Evolutionary conservation across 1,140 invertebrate species (phyloP).

Genomic region (Anoplophora glabripennis): DNA sequence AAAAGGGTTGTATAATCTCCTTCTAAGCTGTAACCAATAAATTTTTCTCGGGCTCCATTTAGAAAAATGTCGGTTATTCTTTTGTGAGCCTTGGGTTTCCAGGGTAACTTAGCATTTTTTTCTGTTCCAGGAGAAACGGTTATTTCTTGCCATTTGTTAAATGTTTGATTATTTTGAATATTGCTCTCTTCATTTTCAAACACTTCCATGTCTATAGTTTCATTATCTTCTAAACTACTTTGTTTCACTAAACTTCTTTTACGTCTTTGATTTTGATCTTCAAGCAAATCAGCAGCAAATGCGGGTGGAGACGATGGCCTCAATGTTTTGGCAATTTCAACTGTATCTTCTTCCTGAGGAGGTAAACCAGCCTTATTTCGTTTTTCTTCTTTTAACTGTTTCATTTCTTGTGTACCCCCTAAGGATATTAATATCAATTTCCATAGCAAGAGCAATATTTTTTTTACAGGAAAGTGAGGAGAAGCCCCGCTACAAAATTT

Average conservation of each 20-base stretch:
- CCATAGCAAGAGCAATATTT: constrained; percentile 93
- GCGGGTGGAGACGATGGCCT: constrained; percentile 91
- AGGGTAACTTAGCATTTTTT: constrained; percentile 69
- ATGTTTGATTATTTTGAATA: constrained; percentile 23
- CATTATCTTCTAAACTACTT: constrained; percentile 85
- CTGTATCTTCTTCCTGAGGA: constrained; percentile 83
- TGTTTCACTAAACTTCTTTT: constrained; percentile 84
- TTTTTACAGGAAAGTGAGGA: constrained; percentile 97
- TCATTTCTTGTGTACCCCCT: constrained; percentile 80
- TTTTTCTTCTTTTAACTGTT: constrained; percentile 57
- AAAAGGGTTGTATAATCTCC: constrained; percentile 84
- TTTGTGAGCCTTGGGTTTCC: constrained; percentile 92
- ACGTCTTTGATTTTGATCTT: constrained; percentile 74
- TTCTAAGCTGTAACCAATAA: constrained; percentile 84
- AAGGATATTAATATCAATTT: constrained; percentile 88
- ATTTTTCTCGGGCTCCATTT: constrained; percentile 88
- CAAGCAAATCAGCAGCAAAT: constrained; percentile 86
- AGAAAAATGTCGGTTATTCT: constrained; percentile 90
- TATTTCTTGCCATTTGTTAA: background rate
- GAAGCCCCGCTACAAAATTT: constrained; percentile 90
- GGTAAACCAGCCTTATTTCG: constrained; percentile 70
- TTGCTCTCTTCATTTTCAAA: constrained; percentile 49
- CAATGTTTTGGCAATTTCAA: constrained; percentile 90
- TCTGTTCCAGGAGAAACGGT: background rate
- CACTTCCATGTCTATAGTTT: constrained; percentile 69